A percentile compares a stretch with the other conserved stretches of the same genome.
phyloP scores from a whole-genome alignment of 92 coral and sea anemone genomes.

The Parazoanthus swiftii region DNA sequence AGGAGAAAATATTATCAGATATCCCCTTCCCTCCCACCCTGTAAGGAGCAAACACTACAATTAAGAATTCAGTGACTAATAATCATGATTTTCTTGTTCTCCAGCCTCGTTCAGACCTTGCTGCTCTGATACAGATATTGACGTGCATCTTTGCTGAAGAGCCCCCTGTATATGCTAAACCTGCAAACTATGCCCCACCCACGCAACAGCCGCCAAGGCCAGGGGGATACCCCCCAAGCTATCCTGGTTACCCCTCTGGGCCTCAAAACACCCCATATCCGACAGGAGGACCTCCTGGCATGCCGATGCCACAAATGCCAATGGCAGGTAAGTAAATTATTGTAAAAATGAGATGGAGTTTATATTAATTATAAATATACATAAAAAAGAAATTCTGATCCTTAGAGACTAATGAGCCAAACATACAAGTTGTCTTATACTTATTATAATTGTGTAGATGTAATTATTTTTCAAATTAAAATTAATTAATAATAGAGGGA shows the following conservation, averaged over 20 bases:
- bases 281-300: conserved; percentile 53
- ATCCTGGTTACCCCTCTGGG: conserved; percentile 62
- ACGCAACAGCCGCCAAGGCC: conserved; percentile 52
- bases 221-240: conserved; percentile 56
- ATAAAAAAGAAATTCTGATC: no score
- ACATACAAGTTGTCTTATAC: no score
- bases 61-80: neutral
- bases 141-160: conserved; percentile 84
- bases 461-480: no score
- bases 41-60: neutral
- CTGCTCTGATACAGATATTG: conserved; percentile 81
- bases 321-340: conserved; percentile 60
- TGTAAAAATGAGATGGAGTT: no score
- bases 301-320: conserved; percentile 84
- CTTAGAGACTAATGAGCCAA: no score
- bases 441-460: no score
- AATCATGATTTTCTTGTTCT: neutral
- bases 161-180: conserved; percentile 89
- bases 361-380: no score
- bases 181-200: conserved; percentile 41
- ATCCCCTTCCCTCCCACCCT: neutral
- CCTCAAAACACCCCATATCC: conserved; percentile 68
- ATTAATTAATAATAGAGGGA: no score
- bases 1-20: neutral
- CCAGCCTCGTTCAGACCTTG: conserved; percentile 87